Evolutionary conservation across 2,113 vertebrate species (phyloP).

Genomic region (Piprites chloris): DNA sequence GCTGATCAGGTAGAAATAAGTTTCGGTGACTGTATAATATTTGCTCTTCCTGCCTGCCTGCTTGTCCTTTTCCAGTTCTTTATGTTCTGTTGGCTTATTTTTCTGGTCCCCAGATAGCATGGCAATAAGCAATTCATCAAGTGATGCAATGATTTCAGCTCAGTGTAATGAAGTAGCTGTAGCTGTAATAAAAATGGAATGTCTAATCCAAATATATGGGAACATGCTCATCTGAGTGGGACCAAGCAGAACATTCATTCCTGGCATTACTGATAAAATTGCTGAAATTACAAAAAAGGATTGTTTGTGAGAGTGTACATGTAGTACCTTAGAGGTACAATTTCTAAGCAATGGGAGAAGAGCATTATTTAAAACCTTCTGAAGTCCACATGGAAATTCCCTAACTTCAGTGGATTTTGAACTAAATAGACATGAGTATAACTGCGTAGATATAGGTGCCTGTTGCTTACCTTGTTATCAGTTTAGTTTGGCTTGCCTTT

Average conservation of each 20-base stretch:
- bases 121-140: not conserved
- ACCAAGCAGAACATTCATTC: not conserved
- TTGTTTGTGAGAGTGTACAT: not conserved
- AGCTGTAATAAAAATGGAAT: constrained; percentile 44
- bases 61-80: not conserved
- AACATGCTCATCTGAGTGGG: not conserved
- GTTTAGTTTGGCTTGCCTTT: not conserved
- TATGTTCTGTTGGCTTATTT: not conserved
- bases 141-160: not conserved
- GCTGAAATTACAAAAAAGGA: not conserved
- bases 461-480: not conserved
- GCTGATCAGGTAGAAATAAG: not conserved
- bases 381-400: not conserved
- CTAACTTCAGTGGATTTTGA: not conserved
- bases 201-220: not conserved
- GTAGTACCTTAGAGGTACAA: not conserved
- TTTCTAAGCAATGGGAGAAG: not conserved
- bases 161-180: not conserved
- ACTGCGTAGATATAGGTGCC: accelerated
- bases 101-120: not conserved
- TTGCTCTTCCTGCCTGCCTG: not conserved
- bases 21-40: not conserved
- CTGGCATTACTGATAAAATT: not conserved
- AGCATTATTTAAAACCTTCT: not conserved
- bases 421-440: not conserved